These are phyloP conservation scores for Hippocampus zosterae DNA, from an alignment of 2,113 vertebrate species.

Conservation along the genomic window DNA sequence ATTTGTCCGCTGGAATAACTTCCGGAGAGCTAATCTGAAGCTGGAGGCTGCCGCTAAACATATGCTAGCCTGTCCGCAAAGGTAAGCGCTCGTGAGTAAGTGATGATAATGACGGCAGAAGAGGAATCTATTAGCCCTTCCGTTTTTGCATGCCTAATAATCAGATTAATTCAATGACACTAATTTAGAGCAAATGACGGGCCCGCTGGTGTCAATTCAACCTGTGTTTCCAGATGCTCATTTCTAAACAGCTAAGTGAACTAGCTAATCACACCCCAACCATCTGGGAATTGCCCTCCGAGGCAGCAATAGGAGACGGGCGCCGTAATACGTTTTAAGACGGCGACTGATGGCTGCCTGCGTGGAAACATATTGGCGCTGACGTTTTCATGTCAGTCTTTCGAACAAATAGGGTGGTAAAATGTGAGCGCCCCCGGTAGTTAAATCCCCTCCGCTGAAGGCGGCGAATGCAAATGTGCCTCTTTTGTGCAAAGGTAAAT, in stretches of 20 bases:
- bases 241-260: slow-evolving; percentile 70
- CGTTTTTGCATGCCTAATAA: slow-evolving; percentile 72
- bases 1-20: slow-evolving; percentile 42
- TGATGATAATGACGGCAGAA: slow-evolving; percentile 66
- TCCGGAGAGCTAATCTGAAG: slow-evolving; percentile 23
- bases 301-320: slow-evolving; percentile 59
- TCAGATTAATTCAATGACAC: slow-evolving; percentile 75
- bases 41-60: slow-evolving; percentile 24
- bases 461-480: slow-evolving; percentile 72
- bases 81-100: slow-evolving; percentile 57
- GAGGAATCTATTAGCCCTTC: slow-evolving; percentile 70
- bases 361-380: slow-evolving; percentile 58
- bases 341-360: slow-evolving; percentile 50
- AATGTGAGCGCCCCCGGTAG: slow-evolving; percentile 67
- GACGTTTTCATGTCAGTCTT: slow-evolving; percentile 43
- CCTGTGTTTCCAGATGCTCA: slow-evolving; percentile 74
- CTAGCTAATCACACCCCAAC: slow-evolving; percentile 65
- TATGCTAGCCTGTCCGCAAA: slow-evolving; percentile 38
- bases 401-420: slow-evolving; percentile 54
- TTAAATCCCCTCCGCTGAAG: slow-evolving; percentile 74
- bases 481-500: slow-evolving; percentile 79
- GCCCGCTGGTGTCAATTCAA: slow-evolving; percentile 70
- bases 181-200: slow-evolving; percentile 71
- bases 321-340: slow-evolving; percentile 58
- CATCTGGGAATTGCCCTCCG: slow-evolving; percentile 71